Percentiles rank a stretch among this genome's conserved stretches.
These are phyloP conservation scores for Sycophila sp. DNA, from an alignment of 1,140 invertebrate species.

Conservation along the genomic window DNA sequence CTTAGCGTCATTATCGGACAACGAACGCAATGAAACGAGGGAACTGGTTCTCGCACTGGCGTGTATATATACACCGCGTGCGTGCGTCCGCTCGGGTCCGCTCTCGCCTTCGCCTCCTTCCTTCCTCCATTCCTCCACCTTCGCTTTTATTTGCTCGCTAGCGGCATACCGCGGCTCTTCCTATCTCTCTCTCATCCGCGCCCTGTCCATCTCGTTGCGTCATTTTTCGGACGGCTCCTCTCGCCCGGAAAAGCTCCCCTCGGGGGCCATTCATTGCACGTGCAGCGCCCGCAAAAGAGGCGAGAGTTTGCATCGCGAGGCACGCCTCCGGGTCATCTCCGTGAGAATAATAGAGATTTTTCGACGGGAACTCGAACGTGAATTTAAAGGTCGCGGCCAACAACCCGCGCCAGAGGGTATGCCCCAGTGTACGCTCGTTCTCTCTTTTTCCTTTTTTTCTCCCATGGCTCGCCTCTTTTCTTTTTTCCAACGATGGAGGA, in stretches of 20 bases:
- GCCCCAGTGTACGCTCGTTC: background rate
- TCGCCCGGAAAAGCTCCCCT: no score
- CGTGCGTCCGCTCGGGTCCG: background rate
- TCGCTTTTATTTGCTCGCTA: no score
- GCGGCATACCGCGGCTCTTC: no score
- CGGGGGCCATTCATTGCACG: no score
- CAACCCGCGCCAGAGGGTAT: background rate
- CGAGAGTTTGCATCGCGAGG: no score
- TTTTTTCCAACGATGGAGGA: slow-evolving; percentile 6
- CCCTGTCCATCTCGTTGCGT: no score
- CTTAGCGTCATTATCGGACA: slow-evolving; percentile 68
- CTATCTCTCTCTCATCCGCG: no score
- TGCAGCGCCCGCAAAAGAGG: no score
- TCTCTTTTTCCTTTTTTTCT: slow-evolving; percentile 5
- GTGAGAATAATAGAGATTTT: slow-evolving; percentile 66
- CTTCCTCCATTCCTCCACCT: background rate
- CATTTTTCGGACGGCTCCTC: no score
- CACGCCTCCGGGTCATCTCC: slow-evolving; percentile 62
- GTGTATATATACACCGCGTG: background rate
- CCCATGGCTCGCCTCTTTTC: no score
- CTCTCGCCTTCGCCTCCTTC: background rate
- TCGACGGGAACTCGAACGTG: slow-evolving; percentile 45
- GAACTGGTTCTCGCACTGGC: slow-evolving; percentile 64
- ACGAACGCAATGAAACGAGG: slow-evolving; percentile 68
- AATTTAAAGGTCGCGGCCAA: slow-evolving; percentile 50